phyloP scores from a whole-genome alignment of 2,113 vertebrate genomes.

The Malurus cyaneus region DNA sequence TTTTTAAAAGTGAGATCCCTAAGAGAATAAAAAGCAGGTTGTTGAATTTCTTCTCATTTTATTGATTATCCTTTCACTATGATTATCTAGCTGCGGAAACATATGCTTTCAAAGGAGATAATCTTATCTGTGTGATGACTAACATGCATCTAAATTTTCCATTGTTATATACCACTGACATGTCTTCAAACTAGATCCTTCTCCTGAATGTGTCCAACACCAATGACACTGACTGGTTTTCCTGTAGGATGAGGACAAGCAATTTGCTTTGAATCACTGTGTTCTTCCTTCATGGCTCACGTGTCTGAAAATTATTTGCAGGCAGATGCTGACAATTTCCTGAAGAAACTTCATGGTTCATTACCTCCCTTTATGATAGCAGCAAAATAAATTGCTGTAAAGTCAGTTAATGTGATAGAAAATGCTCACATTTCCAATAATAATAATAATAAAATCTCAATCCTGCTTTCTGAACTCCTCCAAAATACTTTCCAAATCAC shows the following conservation, averaged over 20 bases:
- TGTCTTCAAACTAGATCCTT: neutral
- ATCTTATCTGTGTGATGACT: slow-evolving; percentile 19
- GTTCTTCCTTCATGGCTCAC: slow-evolving; percentile 42
- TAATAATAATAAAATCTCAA: slow-evolving; percentile 60
- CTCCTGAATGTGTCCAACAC: neutral
- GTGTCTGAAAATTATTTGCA: slow-evolving; percentile 53
- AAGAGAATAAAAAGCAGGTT: slow-evolving; percentile 52
- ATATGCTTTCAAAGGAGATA: slow-evolving; percentile 44
- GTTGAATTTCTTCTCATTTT: slow-evolving; percentile 45
- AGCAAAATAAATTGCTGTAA: slow-evolving; percentile 71
- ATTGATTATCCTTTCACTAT: slow-evolving; percentile 40
- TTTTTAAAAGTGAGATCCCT: slow-evolving; percentile 39
- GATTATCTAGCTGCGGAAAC: slow-evolving; percentile 53
- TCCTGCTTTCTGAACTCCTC: slow-evolving; percentile 45
- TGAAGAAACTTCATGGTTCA: slow-evolving; percentile 69
- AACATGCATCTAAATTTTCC: slow-evolving; percentile 28
- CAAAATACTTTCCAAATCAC: slow-evolving; percentile 19
- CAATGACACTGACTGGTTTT: slow-evolving; percentile 13
- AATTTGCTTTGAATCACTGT: slow-evolving; percentile 50
- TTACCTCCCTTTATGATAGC: slow-evolving; percentile 65
- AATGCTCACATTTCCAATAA: slow-evolving; percentile 52
- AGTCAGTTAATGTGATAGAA: slow-evolving; percentile 64
- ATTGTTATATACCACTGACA: neutral
- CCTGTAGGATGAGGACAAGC: slow-evolving; percentile 43
- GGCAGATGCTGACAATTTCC: slow-evolving; percentile 66